These are phyloP conservation scores for Drosophila tristis DNA, from an alignment of 1,140 invertebrate species.

Conservation along the genomic window DNA sequence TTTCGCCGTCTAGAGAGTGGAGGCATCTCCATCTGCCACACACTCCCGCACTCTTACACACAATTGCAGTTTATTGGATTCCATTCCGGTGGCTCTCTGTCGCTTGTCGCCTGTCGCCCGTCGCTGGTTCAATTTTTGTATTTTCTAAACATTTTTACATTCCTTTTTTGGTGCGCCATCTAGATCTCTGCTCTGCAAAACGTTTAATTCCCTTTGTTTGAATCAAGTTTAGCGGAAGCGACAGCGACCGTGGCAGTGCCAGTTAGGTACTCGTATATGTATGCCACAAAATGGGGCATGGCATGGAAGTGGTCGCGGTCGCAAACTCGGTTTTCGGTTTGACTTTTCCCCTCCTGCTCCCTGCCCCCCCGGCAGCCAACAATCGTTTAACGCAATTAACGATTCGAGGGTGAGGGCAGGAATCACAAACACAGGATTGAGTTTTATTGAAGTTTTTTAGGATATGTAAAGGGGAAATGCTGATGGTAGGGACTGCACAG, in stretches of 20 bases:
- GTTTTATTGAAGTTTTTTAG: constrained; percentile 1
- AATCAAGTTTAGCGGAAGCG: constrained; percentile 70
- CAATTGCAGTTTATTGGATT: constrained; percentile 71
- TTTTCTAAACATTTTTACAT: constrained; percentile 76
- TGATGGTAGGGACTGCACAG: not conserved
- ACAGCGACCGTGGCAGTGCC: too few relatives aligned
- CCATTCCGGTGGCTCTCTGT: constrained; percentile 33
- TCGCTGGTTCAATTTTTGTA: constrained; percentile 54
- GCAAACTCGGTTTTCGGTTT: too few relatives aligned
- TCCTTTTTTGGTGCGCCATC: not conserved
- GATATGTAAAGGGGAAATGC: constrained; percentile 29
- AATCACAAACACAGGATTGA: constrained; percentile 31
- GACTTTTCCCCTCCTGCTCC: not conserved
- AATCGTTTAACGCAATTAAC: constrained; percentile 75
- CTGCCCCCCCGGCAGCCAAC: constrained; percentile 11
- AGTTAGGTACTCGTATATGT: too few relatives aligned
- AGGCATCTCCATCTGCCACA: not conserved
- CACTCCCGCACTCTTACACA: constrained; percentile 14
- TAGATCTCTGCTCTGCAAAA: constrained; percentile 46
- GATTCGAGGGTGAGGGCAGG: constrained; percentile 42
- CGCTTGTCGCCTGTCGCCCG: constrained; percentile 58
- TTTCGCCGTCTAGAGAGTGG: constrained; percentile 35
- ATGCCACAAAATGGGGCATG: constrained; percentile 9
- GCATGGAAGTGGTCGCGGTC: too few relatives aligned
- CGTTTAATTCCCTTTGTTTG: constrained; percentile 67